Evolutionary conservation across 92 coral and sea anemone species (phyloP).

Genomic region (Bergia sp.): DNA sequence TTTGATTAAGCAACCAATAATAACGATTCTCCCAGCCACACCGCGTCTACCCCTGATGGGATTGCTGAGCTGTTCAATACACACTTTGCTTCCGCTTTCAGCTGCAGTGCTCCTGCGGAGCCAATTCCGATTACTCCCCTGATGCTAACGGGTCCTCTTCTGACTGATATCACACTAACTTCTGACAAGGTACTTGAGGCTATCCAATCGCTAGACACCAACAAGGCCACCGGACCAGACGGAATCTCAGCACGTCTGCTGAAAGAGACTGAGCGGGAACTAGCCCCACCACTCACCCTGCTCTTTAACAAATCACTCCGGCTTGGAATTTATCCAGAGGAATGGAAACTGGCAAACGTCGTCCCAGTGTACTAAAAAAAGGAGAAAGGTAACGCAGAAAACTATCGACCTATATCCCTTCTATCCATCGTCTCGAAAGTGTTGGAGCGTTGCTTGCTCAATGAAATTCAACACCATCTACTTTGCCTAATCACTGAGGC

Average conservation of each 20-base stretch:
- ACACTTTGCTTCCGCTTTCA: slow-evolving; percentile 7
- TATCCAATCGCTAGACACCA: slow-evolving; percentile 17
- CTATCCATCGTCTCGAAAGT: neutral
- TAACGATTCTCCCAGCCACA: no score
- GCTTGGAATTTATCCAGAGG: neutral
- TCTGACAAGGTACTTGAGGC: slow-evolving; percentile 30
- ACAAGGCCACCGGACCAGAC: slow-evolving; percentile 32
- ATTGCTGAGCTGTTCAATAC: neutral
- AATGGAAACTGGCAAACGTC: no score
- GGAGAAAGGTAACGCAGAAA: neutral
- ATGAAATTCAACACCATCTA: neutral
- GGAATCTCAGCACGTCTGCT: no score
- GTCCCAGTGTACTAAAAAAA: neutral
- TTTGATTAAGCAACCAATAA: no score
- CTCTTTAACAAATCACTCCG: slow-evolving; percentile 18
- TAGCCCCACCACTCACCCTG: slow-evolving; percentile 23
- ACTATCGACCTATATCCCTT: no score
- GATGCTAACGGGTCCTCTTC: neutral
- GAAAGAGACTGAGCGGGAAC: neutral
- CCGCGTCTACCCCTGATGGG: no score
- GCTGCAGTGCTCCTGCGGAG: neutral
- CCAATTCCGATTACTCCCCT: slow-evolving; percentile 5
- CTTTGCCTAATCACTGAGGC: neutral
- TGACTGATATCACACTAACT: slow-evolving; percentile 7
- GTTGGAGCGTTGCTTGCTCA: no score